These are phyloP conservation scores for Diorhabda sublineata DNA, from an alignment of 1,140 invertebrate species.

Conservation along the genomic window DNA sequence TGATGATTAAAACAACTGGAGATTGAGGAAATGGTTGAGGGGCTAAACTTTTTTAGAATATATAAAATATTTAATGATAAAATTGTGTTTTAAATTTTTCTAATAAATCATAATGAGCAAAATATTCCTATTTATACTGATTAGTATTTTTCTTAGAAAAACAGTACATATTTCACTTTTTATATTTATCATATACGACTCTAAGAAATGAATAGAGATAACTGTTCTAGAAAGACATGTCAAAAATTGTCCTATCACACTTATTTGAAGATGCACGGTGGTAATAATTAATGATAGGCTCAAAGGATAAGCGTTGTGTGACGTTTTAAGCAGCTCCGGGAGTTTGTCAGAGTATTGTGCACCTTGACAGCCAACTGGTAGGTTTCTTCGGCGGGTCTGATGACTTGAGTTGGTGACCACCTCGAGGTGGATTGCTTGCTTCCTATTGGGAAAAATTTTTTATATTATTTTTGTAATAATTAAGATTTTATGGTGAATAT, in stretches of 20 bases:
- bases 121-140: not conserved
- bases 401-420: constrained; percentile 65
- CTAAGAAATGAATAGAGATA: not conserved
- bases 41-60: not conserved
- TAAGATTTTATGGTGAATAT: too few species aligned
- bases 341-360: constrained; percentile 69
- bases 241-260: not conserved
- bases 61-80: not conserved
- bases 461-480: too few species aligned
- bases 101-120: not conserved
- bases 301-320: not conserved
- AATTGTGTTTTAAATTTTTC: not conserved
- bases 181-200: not conserved
- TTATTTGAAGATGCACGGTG: not conserved
- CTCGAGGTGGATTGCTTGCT: constrained; percentile 74
- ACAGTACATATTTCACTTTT: not conserved
- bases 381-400: constrained; percentile 69
- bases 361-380: constrained; percentile 67
- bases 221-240: constrained; percentile 10
- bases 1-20: too few species aligned
- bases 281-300: not conserved
- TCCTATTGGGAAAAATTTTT: constrained; percentile 52
- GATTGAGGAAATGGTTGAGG: too few species aligned
- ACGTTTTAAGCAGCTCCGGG: constrained; percentile 6
- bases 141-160: not conserved